These are phyloP conservation scores for Anarrhichthys ocellatus DNA, from an alignment of 2,113 vertebrate species.

Conservation along the genomic window DNA sequence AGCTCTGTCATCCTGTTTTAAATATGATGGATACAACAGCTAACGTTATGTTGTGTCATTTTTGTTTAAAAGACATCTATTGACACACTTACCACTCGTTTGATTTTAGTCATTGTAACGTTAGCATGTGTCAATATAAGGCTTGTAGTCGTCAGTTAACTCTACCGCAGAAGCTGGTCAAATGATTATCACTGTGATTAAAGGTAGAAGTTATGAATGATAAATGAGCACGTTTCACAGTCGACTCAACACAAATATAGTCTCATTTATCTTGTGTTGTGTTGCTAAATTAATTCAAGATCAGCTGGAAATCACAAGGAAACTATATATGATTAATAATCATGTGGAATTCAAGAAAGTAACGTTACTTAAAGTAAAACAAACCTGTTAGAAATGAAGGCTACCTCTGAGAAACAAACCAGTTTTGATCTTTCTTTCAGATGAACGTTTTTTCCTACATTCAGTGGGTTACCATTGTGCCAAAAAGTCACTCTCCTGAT, in stretches of 20 bases:
- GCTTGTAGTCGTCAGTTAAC: background rate
- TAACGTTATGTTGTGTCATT: background rate
- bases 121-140: background rate
- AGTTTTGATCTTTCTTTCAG: constrained; percentile 70
- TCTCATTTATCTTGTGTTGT: background rate
- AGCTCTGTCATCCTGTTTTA: background rate
- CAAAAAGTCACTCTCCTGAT: constrained; percentile 74
- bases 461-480: constrained; percentile 77
- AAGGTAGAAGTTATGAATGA: background rate
- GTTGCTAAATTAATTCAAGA: background rate
- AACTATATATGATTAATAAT: background rate
- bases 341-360: constrained; percentile 1
- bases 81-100: constrained; percentile 5
- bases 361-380: background rate
- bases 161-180: background rate
- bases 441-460: constrained; percentile 74
- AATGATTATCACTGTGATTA: background rate
- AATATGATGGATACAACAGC: background rate
- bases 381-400: constrained; percentile 30
- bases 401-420: constrained; percentile 51
- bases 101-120: background rate
- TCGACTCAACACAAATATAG: background rate
- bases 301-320: background rate
- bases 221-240: background rate
- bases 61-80: constrained; percentile 10